Conservation (phyloP, 2,888 invertebrate genomes). For the Caenorhabditis sp. region DNA sequence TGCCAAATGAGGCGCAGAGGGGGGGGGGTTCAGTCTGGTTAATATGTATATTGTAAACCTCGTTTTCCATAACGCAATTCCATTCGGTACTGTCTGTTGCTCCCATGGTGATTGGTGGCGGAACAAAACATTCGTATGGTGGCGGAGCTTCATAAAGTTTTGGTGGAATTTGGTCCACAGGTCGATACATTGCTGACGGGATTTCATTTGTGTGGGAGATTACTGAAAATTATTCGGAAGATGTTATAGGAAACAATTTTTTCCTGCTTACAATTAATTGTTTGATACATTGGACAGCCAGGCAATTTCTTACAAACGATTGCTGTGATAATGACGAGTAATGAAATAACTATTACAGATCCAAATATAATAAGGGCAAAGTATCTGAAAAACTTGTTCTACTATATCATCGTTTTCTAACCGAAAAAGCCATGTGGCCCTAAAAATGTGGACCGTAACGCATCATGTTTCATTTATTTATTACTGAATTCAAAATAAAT, state of each 20-base stretch:
- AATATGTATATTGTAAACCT: too few relatives aligned
- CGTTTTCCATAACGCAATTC: conserved; percentile 73
- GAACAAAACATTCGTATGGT: conserved; percentile 69
- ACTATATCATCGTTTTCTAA: too few relatives aligned
- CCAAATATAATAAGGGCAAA: conserved; percentile 68
- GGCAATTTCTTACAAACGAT: conserved; percentile 68
- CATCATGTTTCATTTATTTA: too few relatives aligned
- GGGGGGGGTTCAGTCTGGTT: background rate
- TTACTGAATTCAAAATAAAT: too few relatives aligned
- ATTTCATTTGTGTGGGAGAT: conserved; percentile 45
- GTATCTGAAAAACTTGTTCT: conserved; percentile 54
- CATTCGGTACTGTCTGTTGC: conserved; percentile 62
- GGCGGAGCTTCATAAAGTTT: conserved; percentile 74
- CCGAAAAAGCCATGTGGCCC: too few relatives aligned
- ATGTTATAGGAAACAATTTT: background rate
- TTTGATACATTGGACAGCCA: conserved; percentile 68
- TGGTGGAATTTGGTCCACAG: conserved; percentile 72
- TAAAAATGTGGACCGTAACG: too few relatives aligned
- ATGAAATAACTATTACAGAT: conserved; percentile 51
- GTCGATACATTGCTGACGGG: conserved; percentile 66
- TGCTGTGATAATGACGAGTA: conserved; percentile 56
- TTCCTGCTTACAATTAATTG: conserved; percentile 47
- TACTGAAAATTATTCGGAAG: conserved; percentile 48
- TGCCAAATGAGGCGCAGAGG: too few relatives aligned
- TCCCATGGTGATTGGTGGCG: conserved; percentile 42